phyloP scores from a whole-genome alignment of 53 echinoderm and acorn worm genomes.

The Crossaster papposus region DNA sequence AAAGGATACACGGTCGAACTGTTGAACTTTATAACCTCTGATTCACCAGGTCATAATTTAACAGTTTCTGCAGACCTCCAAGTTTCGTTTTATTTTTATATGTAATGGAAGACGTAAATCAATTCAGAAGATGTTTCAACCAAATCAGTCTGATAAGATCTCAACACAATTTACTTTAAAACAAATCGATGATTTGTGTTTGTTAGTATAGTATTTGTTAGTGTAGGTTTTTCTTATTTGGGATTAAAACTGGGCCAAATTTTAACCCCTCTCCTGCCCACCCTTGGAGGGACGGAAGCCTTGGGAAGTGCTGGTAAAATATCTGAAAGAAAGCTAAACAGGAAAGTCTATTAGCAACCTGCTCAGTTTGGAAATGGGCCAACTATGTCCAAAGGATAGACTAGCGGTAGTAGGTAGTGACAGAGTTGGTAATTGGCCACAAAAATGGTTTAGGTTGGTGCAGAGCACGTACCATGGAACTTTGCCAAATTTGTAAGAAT shows the following conservation, averaged over 20 bases:
- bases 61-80: neutral
- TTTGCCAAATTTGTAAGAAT: too few species aligned
- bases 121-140: neutral
- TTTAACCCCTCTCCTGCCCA: neutral
- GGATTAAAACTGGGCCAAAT: neutral
- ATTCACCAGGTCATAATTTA: neutral
- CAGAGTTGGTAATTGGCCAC: too few species aligned
- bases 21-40: neutral
- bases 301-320: neutral
- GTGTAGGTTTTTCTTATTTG: neutral
- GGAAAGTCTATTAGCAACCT: neutral
- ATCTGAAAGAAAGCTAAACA: neutral
- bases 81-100: neutral
- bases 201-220: neutral
- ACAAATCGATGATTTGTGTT: neutral
- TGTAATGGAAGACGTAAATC: neutral
- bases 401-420: neutral
- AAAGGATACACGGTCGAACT: neutral
- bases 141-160: neutral
- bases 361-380: neutral
- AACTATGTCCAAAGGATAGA: neutral
- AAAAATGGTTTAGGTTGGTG: too few species aligned
- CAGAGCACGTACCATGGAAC: neutral
- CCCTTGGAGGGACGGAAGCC: neutral
- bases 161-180: neutral